Evolutionary conservation across 2,888 invertebrate species (phyloP).

Genomic region (Cheilosia grossa): DNA sequence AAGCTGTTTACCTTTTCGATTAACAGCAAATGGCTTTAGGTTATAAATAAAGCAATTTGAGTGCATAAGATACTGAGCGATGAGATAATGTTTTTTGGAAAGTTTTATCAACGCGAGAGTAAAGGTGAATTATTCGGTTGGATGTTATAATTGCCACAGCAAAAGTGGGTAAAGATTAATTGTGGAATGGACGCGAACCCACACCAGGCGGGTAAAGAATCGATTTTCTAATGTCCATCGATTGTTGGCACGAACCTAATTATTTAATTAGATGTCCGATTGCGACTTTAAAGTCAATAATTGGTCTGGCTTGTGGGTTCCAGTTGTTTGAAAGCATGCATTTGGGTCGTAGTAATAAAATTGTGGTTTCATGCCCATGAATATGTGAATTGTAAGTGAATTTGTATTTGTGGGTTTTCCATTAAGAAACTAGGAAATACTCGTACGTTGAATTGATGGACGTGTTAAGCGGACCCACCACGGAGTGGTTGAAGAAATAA

Average conservation of each 20-base stretch:
- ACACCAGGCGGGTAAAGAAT: not conserved
- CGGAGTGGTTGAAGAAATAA: too few relatives aligned
- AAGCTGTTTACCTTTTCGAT: constrained; percentile 51
- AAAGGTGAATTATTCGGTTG: constrained; percentile 30
- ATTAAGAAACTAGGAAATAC: too few relatives aligned
- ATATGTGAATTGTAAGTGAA: too few relatives aligned
- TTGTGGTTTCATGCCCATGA: not conserved
- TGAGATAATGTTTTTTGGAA: constrained; percentile 37
- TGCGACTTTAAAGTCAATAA: constrained; percentile 7
- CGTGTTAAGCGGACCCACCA: too few relatives aligned
- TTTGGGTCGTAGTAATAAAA: constrained; percentile 26
- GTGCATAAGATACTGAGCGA: constrained; percentile 22
- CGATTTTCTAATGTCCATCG: constrained; percentile 5
- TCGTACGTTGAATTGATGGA: too few relatives aligned
- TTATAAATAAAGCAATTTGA: constrained; percentile 23
- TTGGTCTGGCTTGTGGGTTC: constrained; percentile 13
- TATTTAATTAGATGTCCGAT: constrained; percentile 8
- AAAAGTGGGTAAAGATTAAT: constrained; percentile 9
- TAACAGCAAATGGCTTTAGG: constrained; percentile 25
- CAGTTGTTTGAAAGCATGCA: constrained; percentile 20
- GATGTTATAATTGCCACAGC: constrained; percentile 7
- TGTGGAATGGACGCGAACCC: constrained; percentile 4
- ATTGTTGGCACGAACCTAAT: constrained; percentile 1
- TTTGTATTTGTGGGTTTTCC: too few relatives aligned
- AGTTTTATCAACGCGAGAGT: constrained; percentile 22